These are phyloP conservation scores for Megathymus violae DNA, from an alignment of 1,140 invertebrate genomes.

Conservation along the genomic window DNA sequence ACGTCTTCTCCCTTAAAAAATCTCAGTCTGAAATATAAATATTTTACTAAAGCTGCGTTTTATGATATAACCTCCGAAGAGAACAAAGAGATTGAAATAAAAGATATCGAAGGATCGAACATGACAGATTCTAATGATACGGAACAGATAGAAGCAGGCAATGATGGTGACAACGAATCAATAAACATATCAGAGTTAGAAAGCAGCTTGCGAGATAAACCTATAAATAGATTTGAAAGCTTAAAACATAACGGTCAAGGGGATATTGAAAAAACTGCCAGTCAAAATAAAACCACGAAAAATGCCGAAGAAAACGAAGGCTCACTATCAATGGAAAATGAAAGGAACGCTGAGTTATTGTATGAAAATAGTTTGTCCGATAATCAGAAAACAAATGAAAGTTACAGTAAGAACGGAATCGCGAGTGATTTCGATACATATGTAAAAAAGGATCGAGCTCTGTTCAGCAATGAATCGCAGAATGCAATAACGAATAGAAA, in stretches of 20 bases:
- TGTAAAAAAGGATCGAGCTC: conserved; percentile 1
- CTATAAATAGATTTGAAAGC: no score
- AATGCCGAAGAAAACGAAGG: neutral
- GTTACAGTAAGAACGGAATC: neutral
- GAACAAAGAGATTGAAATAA: neutral
- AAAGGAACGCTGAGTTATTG: neutral
- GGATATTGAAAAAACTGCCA: no score
- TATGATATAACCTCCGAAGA: neutral
- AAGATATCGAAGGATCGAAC: conserved; percentile 45
- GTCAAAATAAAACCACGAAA: conserved; percentile 3
- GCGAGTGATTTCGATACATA: conserved; percentile 11
- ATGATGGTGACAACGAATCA: no score
- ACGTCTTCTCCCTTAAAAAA: conserved; percentile 5
- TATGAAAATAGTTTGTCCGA: neutral
- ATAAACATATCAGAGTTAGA: no score
- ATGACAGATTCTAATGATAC: no score
- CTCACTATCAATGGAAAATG: conserved; percentile 11
- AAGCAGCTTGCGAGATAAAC: no score
- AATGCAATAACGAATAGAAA: neutral
- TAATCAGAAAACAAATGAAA: neutral
- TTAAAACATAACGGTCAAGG: no score
- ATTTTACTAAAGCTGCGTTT: conserved; percentile 4
- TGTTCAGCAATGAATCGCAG: conserved; percentile 8
- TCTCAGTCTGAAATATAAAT: conserved; percentile 16
- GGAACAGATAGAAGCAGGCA: no score